A percentile compares a stretch with the other conserved stretches of the same genome.
These are phyloP conservation scores for Sylvilagus bachmani DNA, from an alignment of 2,113 vertebrate species.

Conservation along the genomic window DNA sequence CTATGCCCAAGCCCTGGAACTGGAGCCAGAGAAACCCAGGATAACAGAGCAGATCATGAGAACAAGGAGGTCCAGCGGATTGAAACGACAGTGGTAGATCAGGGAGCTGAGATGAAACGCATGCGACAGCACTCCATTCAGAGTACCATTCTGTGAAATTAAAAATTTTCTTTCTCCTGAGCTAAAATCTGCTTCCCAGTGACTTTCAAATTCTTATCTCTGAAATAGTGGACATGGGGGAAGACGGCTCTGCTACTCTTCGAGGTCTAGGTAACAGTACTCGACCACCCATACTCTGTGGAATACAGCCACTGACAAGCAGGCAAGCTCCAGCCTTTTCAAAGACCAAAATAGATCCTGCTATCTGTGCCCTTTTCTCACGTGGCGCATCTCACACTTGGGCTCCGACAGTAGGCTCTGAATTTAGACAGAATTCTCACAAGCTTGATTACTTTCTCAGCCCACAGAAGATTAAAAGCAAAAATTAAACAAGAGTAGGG, in stretches of 20 bases:
- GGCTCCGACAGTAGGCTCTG: not conserved
- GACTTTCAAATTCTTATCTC: slow-evolving; percentile 16
- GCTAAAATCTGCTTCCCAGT: slow-evolving; percentile 17
- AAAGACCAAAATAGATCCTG: slow-evolving; percentile 28
- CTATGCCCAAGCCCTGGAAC: not conserved
- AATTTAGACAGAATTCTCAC: slow-evolving; percentile 41
- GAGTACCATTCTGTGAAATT: not conserved
- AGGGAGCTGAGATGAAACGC: not conserved
- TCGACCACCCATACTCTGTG: not conserved
- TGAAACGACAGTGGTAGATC: not conserved
- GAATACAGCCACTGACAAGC: slow-evolving; percentile 33
- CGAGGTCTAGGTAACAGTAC: not conserved
- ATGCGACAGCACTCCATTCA: not conserved
- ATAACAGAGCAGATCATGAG: not conserved
- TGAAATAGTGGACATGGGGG: not conserved
- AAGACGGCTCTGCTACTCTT: not conserved
- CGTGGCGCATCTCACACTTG: not conserved
- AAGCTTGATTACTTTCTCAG: slow-evolving; percentile 42
- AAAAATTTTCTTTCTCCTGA: slow-evolving; percentile 4
- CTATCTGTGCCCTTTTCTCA: not conserved
- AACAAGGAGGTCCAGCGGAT: fast-evolving
- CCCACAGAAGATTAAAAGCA: slow-evolving; percentile 70
- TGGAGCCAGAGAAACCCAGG: not conserved
- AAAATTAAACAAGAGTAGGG: slow-evolving; percentile 35
- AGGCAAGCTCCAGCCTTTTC: slow-evolving; percentile 21